Evolutionary conservation across 2,888 invertebrate genomes (phyloP), one percentile per base, ranked within the genome.

Genomic region (Schrankia costaestrigalis): DNA sequence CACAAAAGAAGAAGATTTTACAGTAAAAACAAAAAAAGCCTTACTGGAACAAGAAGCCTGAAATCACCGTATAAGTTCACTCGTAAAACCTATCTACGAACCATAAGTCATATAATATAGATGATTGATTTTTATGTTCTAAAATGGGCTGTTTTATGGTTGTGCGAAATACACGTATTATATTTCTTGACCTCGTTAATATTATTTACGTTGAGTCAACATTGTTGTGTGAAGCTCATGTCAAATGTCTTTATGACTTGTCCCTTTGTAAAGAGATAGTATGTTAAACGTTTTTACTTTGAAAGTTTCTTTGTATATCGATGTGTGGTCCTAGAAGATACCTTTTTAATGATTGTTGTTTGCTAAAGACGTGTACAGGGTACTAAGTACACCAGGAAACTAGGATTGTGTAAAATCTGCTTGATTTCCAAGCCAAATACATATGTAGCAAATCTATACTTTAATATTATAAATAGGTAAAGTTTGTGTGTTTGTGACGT

Each of bases 171-270:
- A 59, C 54, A 56, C 55, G 56, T 63, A 77, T 74, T 61, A 66
- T 68, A 66, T 71, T 70, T 65, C 72, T 45, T 63, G 66, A 56
- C 65, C 72, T 71, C 67, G 64, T 74, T 66, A 64, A 62, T 56
- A 60, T 57, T 70, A 60, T 71, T 71, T 71, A 67, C 67, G 62
- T 60, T 41, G 49, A 28, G 17, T 37, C 50, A 41, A 61, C 63
- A 56, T 47, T 48, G 56, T 62, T 67, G 68, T 63, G 50, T 33
- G 44, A 55, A 56, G 55, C 57, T 61, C 62, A 60, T 65, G 62
- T 65, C 60, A 62, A 64, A 56, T 60, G 47, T 35, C 60, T 59
- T 66, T 66, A 70, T 61, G 61, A 32, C 42, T 50, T 46, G 53
- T 41, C 25, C 53, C 50, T 54, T 62, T 52, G 54, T 46, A 29